phyloP scores from a whole-genome alignment of 2,888 invertebrate genomes.

The Venustoraphidia nigricollis region DNA sequence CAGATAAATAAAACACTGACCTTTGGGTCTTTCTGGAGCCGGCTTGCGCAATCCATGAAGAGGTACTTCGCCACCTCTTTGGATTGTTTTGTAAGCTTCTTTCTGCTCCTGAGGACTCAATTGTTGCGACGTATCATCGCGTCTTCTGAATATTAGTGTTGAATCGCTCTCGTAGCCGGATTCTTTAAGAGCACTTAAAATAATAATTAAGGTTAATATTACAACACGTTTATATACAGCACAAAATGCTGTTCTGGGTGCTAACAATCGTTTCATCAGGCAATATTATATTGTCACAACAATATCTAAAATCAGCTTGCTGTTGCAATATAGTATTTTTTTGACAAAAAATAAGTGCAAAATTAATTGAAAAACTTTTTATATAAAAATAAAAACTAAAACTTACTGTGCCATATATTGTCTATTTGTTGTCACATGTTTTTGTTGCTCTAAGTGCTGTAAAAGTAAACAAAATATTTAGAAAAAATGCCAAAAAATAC shows the following conservation, averaged over 20 bases:
- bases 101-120: slow-evolving; percentile 72
- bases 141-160: slow-evolving; percentile 67
- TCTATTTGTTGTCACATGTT: slow-evolving; percentile 40
- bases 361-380: neutral
- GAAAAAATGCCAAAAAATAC: slow-evolving; percentile 2
- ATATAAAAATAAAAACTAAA: neutral
- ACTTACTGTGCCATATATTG: slow-evolving; percentile 72
- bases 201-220: slow-evolving; percentile 3
- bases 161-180: slow-evolving; percentile 87
- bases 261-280: too few relatives aligned
- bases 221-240: neutral
- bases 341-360: neutral
- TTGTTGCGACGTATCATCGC: slow-evolving; percentile 47
- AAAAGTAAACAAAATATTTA: slow-evolving; percentile 18
- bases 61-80: slow-evolving; percentile 90
- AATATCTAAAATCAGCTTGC: too few relatives aligned
- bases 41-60: slow-evolving; percentile 80
- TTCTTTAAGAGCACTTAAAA: slow-evolving; percentile 63
- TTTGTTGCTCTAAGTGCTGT: slow-evolving; percentile 57
- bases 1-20: slow-evolving; percentile 28
- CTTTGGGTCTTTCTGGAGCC: slow-evolving; percentile 70
- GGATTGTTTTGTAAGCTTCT: slow-evolving; percentile 73
- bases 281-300: too few relatives aligned
- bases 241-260: too few relatives aligned
- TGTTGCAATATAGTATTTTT: too few relatives aligned